Evolutionary conservation across 2,888 invertebrate species (phyloP).

Genomic region (Meteorus cinctellus): DNA sequence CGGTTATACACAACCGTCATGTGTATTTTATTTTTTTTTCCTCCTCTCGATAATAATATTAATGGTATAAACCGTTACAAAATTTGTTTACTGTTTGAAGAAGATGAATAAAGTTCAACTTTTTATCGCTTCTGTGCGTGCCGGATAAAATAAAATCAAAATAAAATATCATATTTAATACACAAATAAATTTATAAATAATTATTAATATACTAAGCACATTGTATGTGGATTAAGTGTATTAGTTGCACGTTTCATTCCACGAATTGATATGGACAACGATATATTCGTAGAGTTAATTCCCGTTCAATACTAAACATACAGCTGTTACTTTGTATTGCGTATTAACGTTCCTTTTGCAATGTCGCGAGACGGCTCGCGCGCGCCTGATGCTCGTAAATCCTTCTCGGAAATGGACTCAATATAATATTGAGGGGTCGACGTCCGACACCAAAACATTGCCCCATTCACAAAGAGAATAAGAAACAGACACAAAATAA

Average conservation of each 20-base stretch:
- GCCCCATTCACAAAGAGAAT: neutral
- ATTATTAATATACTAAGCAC: neutral
- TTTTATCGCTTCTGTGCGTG: neutral
- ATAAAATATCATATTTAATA: neutral
- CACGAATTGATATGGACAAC: neutral
- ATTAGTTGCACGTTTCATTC: neutral
- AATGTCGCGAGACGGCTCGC: neutral
- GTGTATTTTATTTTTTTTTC: slow-evolving; percentile 1
- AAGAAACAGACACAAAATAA: neutral
- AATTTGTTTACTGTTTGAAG: slow-evolving; percentile 17
- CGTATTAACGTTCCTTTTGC: neutral
- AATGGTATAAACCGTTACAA: slow-evolving; percentile 22
- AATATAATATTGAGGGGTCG: slow-evolving; percentile 3
- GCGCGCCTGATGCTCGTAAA: neutral
- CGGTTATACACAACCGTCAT: slow-evolving; percentile 30
- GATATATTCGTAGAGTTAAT: neutral
- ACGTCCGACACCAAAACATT: slow-evolving; percentile 11
- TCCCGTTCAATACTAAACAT: neutral
- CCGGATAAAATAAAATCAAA: neutral
- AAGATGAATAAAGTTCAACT: slow-evolving; percentile 7
- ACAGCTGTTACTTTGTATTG: neutral
- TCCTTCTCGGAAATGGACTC: neutral
- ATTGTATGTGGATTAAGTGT: neutral
- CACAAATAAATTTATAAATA: neutral
- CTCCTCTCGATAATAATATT: neutral